These are phyloP conservation scores for Naso thynnoides DNA, from an alignment of 2,797 vertebrate genomes.

Conservation along the genomic window DNA sequence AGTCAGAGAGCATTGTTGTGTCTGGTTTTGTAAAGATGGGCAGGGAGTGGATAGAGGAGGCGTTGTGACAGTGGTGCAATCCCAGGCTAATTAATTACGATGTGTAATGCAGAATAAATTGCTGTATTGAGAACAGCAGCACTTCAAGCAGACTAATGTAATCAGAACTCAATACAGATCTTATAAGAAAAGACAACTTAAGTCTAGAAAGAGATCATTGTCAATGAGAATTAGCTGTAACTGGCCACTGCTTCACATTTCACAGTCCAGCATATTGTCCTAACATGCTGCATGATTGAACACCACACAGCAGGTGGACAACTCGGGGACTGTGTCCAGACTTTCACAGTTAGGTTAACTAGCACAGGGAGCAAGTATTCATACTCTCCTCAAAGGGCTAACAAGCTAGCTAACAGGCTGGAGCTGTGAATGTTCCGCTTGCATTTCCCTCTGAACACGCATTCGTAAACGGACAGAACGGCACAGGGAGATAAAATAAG, in stretches of 20 bases:
- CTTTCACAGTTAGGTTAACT: not conserved
- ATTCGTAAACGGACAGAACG: not conserved
- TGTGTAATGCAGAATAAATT: not conserved
- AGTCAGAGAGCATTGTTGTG: not conserved
- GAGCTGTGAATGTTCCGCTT: not conserved
- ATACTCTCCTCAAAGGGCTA: conserved; percentile 56
- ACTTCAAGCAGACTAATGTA: not conserved
- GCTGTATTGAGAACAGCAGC: not conserved
- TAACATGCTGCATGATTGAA: not conserved
- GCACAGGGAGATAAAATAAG: not conserved
- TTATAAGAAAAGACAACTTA: not conserved
- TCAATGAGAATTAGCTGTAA: not conserved
- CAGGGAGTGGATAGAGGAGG: not conserved
- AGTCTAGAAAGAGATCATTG: not conserved
- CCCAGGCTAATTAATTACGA: not conserved
- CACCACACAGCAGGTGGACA: conserved; percentile 3
- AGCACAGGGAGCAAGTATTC: not conserved
- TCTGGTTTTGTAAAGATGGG: not conserved
- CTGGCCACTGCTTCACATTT: conserved; percentile 3
- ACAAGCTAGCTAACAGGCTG: conserved; percentile 64
- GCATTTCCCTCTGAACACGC: conserved; percentile 2
- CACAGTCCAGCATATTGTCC: conserved; percentile 6
- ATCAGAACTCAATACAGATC: not conserved
- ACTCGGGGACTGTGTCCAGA: conserved; percentile 34
- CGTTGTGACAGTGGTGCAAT: conserved; percentile 3